Evolutionary conservation across 2,113 vertebrate genomes (phyloP).

Genomic region (Chlorodrepanis virens): DNA sequence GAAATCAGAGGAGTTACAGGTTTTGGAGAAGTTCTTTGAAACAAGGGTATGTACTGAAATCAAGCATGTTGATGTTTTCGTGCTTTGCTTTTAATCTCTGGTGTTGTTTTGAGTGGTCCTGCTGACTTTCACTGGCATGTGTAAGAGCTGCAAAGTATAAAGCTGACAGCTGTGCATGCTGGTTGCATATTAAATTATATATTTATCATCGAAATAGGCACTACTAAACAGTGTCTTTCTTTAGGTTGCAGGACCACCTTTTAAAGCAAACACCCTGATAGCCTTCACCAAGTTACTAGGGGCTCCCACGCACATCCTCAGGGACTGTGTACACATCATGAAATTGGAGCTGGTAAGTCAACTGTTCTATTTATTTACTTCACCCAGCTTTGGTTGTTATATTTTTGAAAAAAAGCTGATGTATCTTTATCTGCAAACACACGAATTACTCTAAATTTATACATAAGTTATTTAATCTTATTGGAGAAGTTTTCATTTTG

Average conservation of each 20-base stretch:
- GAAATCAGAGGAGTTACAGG: slow-evolving; percentile 96
- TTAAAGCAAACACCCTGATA: slow-evolving; percentile 98
- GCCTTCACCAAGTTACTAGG: slow-evolving; percentile 97
- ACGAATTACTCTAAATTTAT: neutral
- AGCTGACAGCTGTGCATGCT: neutral
- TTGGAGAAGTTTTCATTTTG: neutral
- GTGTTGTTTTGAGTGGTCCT: neutral
- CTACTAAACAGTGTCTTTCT: slow-evolving; percentile 41
- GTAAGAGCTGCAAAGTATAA: neutral
- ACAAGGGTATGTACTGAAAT: slow-evolving; percentile 82
- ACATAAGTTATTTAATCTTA: neutral
- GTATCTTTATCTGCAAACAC: neutral
- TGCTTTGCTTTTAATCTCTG: neutral
- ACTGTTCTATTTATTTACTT: neutral
- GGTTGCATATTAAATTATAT: neutral
- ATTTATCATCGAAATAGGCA: neutral
- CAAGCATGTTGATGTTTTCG: neutral
- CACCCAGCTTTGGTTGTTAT: neutral
- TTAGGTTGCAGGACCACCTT: slow-evolving; percentile 96
- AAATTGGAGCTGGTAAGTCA: slow-evolving; percentile 93
- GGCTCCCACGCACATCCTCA: slow-evolving; percentile 93
- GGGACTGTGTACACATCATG: slow-evolving; percentile 99
- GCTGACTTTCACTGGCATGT: neutral
- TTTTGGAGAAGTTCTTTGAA: slow-evolving; percentile 98
- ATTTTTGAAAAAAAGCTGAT: neutral